These are phyloP conservation scores for Acestrorhynchus altus DNA, from an alignment of 2,797 vertebrate species.

Conservation along the genomic window DNA sequence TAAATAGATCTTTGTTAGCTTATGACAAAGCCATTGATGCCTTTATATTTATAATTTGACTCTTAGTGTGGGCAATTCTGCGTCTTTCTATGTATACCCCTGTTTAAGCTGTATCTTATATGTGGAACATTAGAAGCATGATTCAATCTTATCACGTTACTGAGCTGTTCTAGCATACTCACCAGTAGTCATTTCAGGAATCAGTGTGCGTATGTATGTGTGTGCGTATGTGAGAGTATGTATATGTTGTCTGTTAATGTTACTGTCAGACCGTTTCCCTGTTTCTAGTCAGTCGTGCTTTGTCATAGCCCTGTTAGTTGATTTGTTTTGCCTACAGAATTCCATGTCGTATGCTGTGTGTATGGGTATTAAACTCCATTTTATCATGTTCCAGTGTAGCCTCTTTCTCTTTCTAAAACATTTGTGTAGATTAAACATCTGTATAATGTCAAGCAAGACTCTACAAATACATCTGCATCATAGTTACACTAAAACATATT, in stretches of 20 bases:
- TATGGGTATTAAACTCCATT: not conserved
- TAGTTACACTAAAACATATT: too few species aligned
- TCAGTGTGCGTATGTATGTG: not conserved
- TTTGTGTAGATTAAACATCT: conserved; percentile 38
- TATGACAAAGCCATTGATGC: conserved; percentile 45
- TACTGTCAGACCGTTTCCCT: conserved; percentile 2
- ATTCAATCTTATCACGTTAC: conserved; percentile 17
- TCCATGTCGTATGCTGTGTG: conserved; percentile 34
- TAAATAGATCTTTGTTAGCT: conserved; percentile 8
- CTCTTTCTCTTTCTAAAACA: conserved; percentile 34
- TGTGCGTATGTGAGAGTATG: conserved; percentile 9
- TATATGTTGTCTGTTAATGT: conserved; percentile 15
- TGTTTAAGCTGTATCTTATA: not conserved
- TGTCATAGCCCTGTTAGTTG: conserved; percentile 16
- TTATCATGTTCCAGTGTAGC: conserved; percentile 18
- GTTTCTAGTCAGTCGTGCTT: conserved; percentile 6
- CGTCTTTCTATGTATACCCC: not conserved
- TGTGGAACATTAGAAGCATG: conserved; percentile 30
- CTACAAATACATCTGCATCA: not conserved
- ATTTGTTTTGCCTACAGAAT: conserved; percentile 24
- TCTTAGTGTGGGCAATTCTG: conserved; percentile 11
- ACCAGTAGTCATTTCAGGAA: not conserved
- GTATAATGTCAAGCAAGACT: conserved; percentile 45
- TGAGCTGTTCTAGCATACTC: conserved; percentile 5
- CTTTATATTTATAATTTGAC: conserved; percentile 35